Evolutionary conservation across 2,888 invertebrate genomes (phyloP), one percentile per base, ranked within the genome.

Genomic region (Watsonalla cultraria): DNA sequence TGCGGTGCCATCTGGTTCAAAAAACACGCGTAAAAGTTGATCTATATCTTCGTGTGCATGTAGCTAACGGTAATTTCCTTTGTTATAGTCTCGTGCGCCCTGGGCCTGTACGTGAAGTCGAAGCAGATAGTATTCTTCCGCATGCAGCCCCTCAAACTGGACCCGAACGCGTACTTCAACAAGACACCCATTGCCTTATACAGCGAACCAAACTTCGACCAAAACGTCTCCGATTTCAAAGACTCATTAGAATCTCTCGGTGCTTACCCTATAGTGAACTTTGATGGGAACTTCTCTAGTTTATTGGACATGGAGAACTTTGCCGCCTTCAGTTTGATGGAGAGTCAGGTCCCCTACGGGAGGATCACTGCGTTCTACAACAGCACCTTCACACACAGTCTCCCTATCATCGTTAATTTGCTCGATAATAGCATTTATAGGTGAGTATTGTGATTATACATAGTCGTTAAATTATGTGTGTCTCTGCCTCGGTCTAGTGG

Each of bases 371-470:
- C 94, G 45, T 92, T 94, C 59, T 95, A 95, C 81, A 97, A 97
- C 75, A 95, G 95, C 72, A 95, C 96, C 0, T 94, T 93, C 69
- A 93, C 95, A 51, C 96, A 96, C 77, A 94, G 95, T 58, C 84
- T 96, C 66, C 96, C 96, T 5, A 93, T 96, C 57, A 87, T 95
- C 46, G 82, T 95, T 49, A 96, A 95, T 80, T 83, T 95, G 53
- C 84, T 96, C 64, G 94, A 93, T 65, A 95, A 96, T 76, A 92
- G 93, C 51, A 88, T 95, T 64, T 93, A 94, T 75, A 93, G 93
- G 95, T 95, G 76, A 87, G 84, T 76, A 45, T 54, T 60, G 53
- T 45, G n/a, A n/a, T n/a, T n/a, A n/a, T n/a, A n/a, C n/a, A n/a
- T n/a, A n/a, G n/a, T n/a, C n/a, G n/a, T n/a, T n/a, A n/a, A n/a